phyloP scores from a whole-genome alignment of 1,140 invertebrate species.

The Lepidurus couesii region DNA sequence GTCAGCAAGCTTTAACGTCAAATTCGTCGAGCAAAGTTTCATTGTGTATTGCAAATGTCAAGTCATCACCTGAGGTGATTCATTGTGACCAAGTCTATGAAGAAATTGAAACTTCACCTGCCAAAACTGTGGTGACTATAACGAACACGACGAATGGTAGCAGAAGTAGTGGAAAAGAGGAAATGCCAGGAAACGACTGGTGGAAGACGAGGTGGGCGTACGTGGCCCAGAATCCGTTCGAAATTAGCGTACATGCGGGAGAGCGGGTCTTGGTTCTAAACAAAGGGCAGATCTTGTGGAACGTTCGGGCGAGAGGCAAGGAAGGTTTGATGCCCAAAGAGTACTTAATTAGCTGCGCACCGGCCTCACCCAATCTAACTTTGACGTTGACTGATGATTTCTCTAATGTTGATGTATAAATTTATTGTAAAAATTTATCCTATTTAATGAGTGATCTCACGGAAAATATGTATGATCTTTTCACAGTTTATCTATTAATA shows the following conservation, averaged over 20 bases:
- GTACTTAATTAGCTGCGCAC: constrained; percentile 27
- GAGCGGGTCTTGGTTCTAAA: constrained; percentile 28
- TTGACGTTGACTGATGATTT: neutral
- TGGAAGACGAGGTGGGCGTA: constrained; percentile 33
- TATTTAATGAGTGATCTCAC: constrained; percentile 15
- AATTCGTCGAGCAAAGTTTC: neutral
- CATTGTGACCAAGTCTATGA: neutral
- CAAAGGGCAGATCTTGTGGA: constrained; percentile 26
- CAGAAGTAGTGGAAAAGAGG: too few relatives aligned
- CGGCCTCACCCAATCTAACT: neutral
- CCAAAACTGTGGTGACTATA: neutral
- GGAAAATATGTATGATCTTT: neutral
- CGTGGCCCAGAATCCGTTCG: constrained; percentile 26
- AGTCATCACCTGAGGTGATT: neutral
- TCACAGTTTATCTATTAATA: too few relatives aligned
- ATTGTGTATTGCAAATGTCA: neutral
- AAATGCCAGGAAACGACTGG: neutral
- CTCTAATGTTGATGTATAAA: neutral
- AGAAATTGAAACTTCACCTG: neutral
- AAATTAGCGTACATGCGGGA: constrained; percentile 26
- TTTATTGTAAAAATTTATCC: neutral
- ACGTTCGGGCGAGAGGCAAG: constrained; percentile 25
- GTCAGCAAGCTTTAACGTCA: neutral
- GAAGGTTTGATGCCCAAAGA: constrained; percentile 32
- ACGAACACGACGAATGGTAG: neutral